Evolutionary conservation across 2,113 vertebrate species (phyloP).

Genomic region (Theropithecus gelada): DNA sequence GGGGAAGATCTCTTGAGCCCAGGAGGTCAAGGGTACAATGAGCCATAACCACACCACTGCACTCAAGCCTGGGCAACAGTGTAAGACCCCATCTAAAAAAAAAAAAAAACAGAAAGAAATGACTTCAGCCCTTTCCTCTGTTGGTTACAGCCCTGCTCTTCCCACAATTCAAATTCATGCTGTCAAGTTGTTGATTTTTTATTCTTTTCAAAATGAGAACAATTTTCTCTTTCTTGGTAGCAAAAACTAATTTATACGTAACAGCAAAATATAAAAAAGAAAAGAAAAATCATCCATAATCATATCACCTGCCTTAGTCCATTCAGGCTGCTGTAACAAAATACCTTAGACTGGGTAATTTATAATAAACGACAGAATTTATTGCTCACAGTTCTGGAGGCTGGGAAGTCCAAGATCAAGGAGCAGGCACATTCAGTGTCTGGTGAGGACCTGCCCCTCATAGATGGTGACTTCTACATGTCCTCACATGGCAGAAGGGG

Average conservation of each 20-base stretch:
- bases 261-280: background rate
- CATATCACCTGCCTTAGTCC: background rate
- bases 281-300: background rate
- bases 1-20: too few relatives aligned
- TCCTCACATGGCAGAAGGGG: background rate
- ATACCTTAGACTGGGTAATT: background rate
- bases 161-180: background rate
- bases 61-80: too few relatives aligned
- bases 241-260: background rate
- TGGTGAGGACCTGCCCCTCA: background rate
- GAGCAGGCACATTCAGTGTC: background rate
- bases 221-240: background rate
- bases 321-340: background rate
- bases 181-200: background rate
- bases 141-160: background rate
- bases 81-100: too few relatives aligned
- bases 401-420: background rate
- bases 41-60: too few relatives aligned
- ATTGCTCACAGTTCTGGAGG: background rate
- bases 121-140: background rate
- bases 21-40: too few relatives aligned
- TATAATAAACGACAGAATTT: background rate
- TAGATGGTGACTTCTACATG: background rate
- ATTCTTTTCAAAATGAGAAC: background rate
- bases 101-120: too few relatives aligned